These are phyloP conservation scores for Brachystomella parvula DNA, from an alignment of 1,140 invertebrate genomes.

Conservation along the genomic window DNA sequence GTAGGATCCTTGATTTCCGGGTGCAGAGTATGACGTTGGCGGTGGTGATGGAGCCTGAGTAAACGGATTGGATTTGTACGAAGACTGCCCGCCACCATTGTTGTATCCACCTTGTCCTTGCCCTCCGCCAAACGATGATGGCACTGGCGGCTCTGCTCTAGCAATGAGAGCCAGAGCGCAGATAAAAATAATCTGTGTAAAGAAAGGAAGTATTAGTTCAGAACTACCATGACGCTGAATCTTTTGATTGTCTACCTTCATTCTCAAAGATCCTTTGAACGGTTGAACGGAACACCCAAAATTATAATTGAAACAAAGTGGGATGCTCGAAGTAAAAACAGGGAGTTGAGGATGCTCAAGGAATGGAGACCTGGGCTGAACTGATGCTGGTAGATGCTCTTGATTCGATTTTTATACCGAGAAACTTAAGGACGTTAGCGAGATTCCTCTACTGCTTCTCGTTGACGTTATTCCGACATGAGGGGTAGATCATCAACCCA, in stretches of 20 bases:
- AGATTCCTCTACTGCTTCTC: not conserved
- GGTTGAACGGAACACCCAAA: not conserved
- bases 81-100: not conserved
- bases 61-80: not conserved
- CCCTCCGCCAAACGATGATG: conserved; percentile 4
- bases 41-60: conserved; percentile 3
- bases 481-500: not conserved
- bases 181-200: not conserved
- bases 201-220: not conserved
- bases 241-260: not conserved
- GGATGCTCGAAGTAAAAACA: not conserved
- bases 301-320: not conserved
- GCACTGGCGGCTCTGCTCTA: not conserved
- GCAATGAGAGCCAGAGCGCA: conserved; percentile 1
- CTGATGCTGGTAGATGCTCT: not conserved
- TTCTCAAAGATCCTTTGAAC: not conserved
- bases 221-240: not conserved
- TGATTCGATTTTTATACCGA: conserved; percentile 8
- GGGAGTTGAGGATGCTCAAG: not conserved
- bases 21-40: not conserved
- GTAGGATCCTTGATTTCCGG: not conserved
- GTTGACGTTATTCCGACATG: not conserved
- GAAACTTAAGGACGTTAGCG: not conserved
- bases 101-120: conserved; percentile 4
- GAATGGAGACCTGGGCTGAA: not conserved